Base-by-base conservation (phyloP, 2,113 vertebrate genomes). In the Polypterus senegalus region DNA sequence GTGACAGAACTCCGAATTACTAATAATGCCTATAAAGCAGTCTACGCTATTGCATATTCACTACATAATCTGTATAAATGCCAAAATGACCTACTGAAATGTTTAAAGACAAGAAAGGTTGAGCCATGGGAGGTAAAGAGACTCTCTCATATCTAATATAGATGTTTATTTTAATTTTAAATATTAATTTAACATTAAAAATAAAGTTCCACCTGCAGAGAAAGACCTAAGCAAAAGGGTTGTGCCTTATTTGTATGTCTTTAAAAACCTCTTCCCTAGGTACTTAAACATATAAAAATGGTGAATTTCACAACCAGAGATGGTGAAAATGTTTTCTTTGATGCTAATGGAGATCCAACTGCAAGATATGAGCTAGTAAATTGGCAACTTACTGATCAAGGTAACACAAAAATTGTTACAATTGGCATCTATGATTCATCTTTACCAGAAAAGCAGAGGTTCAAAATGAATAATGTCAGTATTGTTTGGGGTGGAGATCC, bases 341-440 rank as follows among this genome's bases (percentile, higher is more conserved):
- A 87, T 74, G 67, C 74, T 61, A 79, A 81, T n/a, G 79, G 82
- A 59, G 79, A 82, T 51, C 72, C 79, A 0, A 63, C 71, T 48
- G 79, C 73, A 48, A 74, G 69, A 63, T 86, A 87, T 67, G 83
- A 85, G 49, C 59, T 86, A 9, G 71, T 87, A 10, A 87, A 84
- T 66, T 85, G 81, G 80, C 80, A 86, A 51, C 69, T 71, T 6
- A 69, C 59, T 64, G 66, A 68, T 1, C 61, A 78, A 6, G 75
- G 76, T 6, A 8, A 6, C 7, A 6, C 47, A 73, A 71, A 9
- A 69, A 61, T 82, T 61, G 48, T 74, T 4, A 73, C 51, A 5
- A 68, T 84, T 4, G 80, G 80, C 6, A 60, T 63, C 48, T 84
- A 74, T 46, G 77, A 82, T 58, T 70, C 62, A 1, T 80, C 77